phyloP scores from a whole-genome alignment of 2,888 invertebrate species.

The Leucania comma region DNA sequence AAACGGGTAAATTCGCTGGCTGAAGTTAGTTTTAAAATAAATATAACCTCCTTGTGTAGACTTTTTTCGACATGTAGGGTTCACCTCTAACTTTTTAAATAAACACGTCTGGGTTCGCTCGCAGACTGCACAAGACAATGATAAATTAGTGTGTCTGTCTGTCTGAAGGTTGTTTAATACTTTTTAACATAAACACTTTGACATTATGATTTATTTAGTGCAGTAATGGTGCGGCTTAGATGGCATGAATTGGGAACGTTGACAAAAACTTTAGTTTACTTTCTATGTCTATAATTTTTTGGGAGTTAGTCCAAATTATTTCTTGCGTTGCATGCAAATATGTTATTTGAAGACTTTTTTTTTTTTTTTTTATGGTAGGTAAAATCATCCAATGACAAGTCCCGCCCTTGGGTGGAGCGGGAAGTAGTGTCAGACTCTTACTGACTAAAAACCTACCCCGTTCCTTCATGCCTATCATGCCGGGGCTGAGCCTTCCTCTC shows the following conservation, averaged over 20 bases:
- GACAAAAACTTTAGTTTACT: conserved; percentile 9
- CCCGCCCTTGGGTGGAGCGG: too few species aligned
- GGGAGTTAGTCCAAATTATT: background rate
- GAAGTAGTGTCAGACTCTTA: too few species aligned
- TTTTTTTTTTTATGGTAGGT: too few species aligned
- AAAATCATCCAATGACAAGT: too few species aligned
- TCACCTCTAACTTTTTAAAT: conserved; percentile 36
- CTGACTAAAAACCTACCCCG: too few species aligned
- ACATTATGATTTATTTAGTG: conserved; percentile 52
- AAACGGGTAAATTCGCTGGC: too few species aligned
- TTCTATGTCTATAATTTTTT: conserved; percentile 1
- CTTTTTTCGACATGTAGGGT: background rate
- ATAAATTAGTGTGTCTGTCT: conserved; percentile 53
- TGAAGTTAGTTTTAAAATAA: too few species aligned
- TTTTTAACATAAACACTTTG: conserved; percentile 56
- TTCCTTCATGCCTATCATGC: too few species aligned
- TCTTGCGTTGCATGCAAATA: conserved; percentile 28
- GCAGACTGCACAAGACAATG: conserved; percentile 47
- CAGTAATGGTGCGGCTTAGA: conserved; percentile 40
- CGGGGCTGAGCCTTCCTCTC: too few species aligned
- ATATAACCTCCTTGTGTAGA: background rate
- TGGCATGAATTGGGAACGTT: conserved; percentile 40
- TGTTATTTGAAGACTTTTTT: conserved; percentile 10
- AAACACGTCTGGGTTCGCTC: conserved; percentile 27
- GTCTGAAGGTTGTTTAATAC: conserved; percentile 42